These are phyloP conservation scores for Chaetophractus vellerosus DNA, from an alignment of 2,797 vertebrate genomes.

Conservation along the genomic window DNA sequence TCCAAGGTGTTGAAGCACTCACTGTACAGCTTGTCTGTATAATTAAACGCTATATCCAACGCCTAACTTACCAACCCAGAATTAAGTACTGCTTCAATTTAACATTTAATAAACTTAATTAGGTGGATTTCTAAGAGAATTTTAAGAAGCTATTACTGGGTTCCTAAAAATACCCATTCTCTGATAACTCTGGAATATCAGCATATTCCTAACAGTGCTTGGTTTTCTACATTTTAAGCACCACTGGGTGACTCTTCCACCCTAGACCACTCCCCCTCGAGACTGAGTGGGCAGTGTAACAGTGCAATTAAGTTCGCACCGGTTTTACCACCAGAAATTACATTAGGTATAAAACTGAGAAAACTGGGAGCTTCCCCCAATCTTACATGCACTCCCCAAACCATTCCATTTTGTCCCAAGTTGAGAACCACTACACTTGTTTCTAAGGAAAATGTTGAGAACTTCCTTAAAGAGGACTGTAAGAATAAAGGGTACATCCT, in stretches of 20 bases:
- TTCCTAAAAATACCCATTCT: background rate
- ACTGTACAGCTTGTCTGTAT: background rate
- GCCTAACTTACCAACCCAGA: background rate
- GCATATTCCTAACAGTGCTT: background rate
- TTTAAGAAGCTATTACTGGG: background rate
- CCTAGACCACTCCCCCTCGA: background rate
- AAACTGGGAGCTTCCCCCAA: background rate
- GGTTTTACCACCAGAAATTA: background rate
- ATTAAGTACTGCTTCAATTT: background rate
- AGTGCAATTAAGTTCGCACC: accelerated
- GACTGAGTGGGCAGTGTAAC: no score
- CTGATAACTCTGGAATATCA: background rate
- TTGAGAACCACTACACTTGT: no score
- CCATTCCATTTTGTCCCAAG: background rate
- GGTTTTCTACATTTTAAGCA: background rate
- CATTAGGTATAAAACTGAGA: background rate
- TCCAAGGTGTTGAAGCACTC: background rate
- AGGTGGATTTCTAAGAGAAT: background rate
- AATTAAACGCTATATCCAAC: background rate
- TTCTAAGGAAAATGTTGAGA: no score
- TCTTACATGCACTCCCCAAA: accelerated
- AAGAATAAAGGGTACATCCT: background rate
- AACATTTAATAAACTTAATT: background rate
- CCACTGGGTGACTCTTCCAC: background rate
- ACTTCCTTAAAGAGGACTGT: background rate